A percentile compares a stretch with the other conserved stretches of the same genome.
Conservation (phyloP, 2,888 invertebrate species). For the Malthinus seriepunctatus region DNA sequence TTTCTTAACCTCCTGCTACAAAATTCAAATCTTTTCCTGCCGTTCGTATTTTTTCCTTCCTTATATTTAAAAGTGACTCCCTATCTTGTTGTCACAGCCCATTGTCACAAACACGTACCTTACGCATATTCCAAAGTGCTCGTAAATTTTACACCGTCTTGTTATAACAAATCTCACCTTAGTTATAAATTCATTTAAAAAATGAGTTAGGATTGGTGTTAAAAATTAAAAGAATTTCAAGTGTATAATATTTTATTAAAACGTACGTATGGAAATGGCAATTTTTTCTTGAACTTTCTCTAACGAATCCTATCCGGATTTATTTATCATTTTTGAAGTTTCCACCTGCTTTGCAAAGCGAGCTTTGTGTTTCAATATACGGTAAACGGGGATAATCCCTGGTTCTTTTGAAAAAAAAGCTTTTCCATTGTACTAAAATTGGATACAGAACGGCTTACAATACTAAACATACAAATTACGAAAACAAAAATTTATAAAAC, state of each 20-base stretch:
- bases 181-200: background rate
- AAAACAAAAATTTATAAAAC: no score
- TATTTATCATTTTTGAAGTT: slow-evolving; percentile 31
- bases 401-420: slow-evolving; percentile 16
- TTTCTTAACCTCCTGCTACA: slow-evolving; percentile 2
- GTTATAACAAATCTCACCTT: slow-evolving; percentile 5
- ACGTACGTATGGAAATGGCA: background rate
- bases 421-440: slow-evolving; percentile 25
- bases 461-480: slow-evolving; percentile 25
- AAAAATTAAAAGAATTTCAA: no score
- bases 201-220: background rate
- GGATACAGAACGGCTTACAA: slow-evolving; percentile 25
- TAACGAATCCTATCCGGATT: slow-evolving; percentile 16
- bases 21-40: slow-evolving; percentile 19
- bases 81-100: slow-evolving; percentile 26
- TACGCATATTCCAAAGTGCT: slow-evolving; percentile 23
- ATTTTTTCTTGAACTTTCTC: slow-evolving; percentile 13
- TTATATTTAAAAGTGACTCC: slow-evolving; percentile 18
- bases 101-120: slow-evolving; percentile 28
- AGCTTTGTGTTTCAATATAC: slow-evolving; percentile 30
- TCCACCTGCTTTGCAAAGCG: slow-evolving; percentile 29
- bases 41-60: slow-evolving; percentile 12
- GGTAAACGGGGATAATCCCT: slow-evolving; percentile 28
- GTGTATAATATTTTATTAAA: no score
- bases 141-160: slow-evolving; percentile 29